These are phyloP conservation scores for Ephestia elutella DNA, from an alignment of 1,140 invertebrate genomes.

Conservation along the genomic window DNA sequence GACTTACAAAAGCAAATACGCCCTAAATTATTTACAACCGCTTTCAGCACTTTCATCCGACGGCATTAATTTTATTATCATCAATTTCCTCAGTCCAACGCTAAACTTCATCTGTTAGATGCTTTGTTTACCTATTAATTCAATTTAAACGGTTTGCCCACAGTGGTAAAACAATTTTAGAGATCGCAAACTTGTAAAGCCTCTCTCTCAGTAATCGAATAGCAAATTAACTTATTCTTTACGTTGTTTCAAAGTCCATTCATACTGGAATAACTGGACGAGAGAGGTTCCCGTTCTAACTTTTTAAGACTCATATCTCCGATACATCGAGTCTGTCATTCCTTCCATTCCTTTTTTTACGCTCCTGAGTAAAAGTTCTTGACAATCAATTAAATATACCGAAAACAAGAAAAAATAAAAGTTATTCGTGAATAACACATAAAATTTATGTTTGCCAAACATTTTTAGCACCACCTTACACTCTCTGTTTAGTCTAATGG, in stretches of 20 bases:
- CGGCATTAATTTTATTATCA: conserved; percentile 12
- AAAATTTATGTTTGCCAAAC: too few relatives aligned
- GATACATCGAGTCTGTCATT: background rate
- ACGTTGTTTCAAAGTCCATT: conserved; percentile 9
- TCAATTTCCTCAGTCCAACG: conserved; percentile 21
- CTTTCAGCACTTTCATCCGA: conserved; percentile 17
- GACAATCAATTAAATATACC: too few relatives aligned
- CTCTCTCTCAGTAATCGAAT: conserved; percentile 25
- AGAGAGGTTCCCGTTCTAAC: background rate
- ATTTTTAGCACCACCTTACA: too few relatives aligned
- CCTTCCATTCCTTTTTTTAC: too few relatives aligned
- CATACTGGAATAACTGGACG: conserved; percentile 15
- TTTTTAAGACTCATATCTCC: background rate
- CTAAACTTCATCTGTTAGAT: conserved; percentile 4
- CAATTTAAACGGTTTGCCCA: conserved; percentile 23
- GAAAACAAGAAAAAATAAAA: too few relatives aligned
- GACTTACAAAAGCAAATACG: conserved; percentile 45
- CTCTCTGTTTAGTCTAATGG: too few relatives aligned
- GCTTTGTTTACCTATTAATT: conserved; percentile 34
- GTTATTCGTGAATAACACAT: too few relatives aligned
- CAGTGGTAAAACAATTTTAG: conserved; percentile 13
- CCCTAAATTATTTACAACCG: conserved; percentile 39
- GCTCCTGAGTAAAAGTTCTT: too few relatives aligned
- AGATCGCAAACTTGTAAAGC: conserved; percentile 18
- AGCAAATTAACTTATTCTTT: conserved; percentile 39